Conservation (phyloP, 2,888 invertebrate genomes). For the Petrolisthes cinctipes region DNA sequence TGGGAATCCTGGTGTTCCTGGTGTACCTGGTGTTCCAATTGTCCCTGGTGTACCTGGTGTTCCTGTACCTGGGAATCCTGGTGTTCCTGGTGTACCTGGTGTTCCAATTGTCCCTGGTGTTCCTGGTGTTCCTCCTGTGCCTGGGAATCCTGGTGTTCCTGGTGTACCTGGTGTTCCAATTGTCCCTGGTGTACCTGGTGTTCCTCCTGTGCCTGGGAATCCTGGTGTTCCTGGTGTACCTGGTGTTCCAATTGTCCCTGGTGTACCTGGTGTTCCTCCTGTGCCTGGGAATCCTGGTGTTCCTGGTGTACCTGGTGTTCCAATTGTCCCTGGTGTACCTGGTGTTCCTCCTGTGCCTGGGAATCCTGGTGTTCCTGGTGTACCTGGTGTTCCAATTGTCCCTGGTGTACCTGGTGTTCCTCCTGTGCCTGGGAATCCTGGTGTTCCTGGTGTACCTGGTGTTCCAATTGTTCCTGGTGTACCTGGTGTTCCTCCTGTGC, state of each 20-base stretch:
- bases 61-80: background rate
- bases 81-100: background rate
- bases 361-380: background rate
- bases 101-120: constrained; percentile 1
- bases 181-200: constrained; percentile 3
- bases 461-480: background rate
- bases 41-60: background rate
- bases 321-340: background rate
- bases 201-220: background rate
- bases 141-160: constrained; percentile 2
- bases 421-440: background rate
- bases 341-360: constrained; percentile 2
- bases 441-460: background rate
- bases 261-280: background rate
- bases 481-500: constrained; percentile 4
- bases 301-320: background rate
- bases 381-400: background rate
- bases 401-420: background rate
- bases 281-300: too few species aligned
- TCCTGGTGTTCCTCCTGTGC: background rate
- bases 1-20: background rate
- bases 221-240: background rate
- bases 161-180: background rate
- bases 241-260: background rate
- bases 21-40: background rate